phyloP scores from a whole-genome alignment of 1,140 invertebrate genomes.

The Brachionus koreanus region DNA sequence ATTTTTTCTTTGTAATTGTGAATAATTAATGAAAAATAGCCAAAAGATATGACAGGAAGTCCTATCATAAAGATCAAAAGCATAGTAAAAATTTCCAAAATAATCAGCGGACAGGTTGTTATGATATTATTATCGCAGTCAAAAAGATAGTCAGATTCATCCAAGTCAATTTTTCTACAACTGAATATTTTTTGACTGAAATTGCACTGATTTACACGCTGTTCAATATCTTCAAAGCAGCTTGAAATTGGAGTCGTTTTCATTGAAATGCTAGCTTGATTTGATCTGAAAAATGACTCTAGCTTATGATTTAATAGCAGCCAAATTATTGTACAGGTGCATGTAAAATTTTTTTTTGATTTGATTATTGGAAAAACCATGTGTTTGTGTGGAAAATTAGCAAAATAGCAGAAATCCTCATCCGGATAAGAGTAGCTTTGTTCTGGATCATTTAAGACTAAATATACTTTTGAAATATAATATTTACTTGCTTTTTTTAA shows the following conservation, averaged over 20 bases:
- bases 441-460: background rate
- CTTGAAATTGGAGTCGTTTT: background rate
- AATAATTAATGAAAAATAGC: background rate
- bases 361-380: constrained; percentile 20
- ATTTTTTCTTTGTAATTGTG: background rate
- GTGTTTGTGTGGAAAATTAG: background rate
- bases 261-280: background rate
- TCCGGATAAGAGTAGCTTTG: background rate
- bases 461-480: background rate
- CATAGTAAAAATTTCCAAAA: background rate
- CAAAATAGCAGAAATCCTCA: background rate
- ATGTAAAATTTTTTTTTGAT: background rate
- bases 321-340: constrained; percentile 1
- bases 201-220: background rate
- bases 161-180: background rate
- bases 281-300: background rate
- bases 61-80: background rate
- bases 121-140: background rate
- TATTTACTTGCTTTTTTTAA: background rate
- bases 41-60: background rate
- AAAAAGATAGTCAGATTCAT: background rate
- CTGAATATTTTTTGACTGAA: background rate
- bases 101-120: background rate
- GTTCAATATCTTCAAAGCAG: background rate
- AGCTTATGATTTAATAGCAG: background rate